Percentiles rank a stretch among this genome's conserved stretches.
These are phyloP conservation scores for Telmatochromis bifrenatus DNA, from an alignment of 2,113 vertebrate species.

Conservation along the genomic window DNA sequence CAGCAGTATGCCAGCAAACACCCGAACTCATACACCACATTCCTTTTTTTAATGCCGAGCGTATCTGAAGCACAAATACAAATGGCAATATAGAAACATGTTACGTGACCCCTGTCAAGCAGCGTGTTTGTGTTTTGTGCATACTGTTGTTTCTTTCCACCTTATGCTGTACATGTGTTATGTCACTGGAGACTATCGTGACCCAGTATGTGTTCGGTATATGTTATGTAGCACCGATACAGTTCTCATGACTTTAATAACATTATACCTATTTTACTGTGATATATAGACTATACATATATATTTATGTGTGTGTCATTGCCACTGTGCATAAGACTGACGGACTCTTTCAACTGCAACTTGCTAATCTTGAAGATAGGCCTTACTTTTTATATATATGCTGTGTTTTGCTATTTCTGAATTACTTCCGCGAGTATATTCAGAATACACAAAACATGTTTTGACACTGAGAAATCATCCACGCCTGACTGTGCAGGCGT, in stretches of 20 bases:
- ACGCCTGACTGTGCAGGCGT: neutral
- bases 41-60: neutral
- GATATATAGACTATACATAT: neutral
- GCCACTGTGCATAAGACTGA: slow-evolving; percentile 3
- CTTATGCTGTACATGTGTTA: neutral
- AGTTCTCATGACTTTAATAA: slow-evolving; percentile 12
- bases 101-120: slow-evolving; percentile 14
- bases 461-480: neutral
- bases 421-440: neutral
- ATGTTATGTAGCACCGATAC: slow-evolving; percentile 44
- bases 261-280: slow-evolving; percentile 35
- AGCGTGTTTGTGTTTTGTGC: slow-evolving; percentile 39
- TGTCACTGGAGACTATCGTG: neutral
- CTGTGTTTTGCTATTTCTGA: neutral
- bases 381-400: neutral
- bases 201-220: slow-evolving; percentile 11
- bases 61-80: slow-evolving; percentile 25
- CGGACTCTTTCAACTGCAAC: neutral
- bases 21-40: neutral
- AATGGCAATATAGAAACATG: slow-evolving; percentile 37
- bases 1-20: slow-evolving; percentile 21
- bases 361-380: neutral
- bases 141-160: slow-evolving; percentile 11
- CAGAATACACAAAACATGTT: neutral
- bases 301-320: neutral